Conservation (phyloP, 2,888 invertebrate species). For the Heliconius ismenius region DNA sequence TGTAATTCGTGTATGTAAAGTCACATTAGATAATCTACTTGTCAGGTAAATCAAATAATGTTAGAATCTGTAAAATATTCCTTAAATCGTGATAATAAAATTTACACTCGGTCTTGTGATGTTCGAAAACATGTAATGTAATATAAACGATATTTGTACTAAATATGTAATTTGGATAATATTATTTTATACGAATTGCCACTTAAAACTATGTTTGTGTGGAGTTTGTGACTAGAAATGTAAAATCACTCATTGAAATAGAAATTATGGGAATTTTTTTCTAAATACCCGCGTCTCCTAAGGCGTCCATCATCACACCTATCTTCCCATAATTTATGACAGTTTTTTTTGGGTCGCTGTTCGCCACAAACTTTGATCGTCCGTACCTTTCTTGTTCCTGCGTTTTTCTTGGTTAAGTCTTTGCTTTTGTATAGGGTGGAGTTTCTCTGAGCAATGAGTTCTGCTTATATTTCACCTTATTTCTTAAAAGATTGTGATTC, state of each 20-base stretch:
- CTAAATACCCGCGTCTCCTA: neutral
- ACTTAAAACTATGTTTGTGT: neutral
- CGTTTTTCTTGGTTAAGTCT: too few relatives aligned
- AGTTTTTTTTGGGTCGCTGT: neutral
- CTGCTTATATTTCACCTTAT: neutral
- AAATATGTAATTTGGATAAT: neutral
- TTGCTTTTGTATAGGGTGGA: too few relatives aligned
- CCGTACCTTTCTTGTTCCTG: too few relatives aligned
- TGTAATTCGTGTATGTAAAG: neutral
- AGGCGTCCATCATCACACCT: neutral
- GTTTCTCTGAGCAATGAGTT: neutral
- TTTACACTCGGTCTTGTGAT: constrained; percentile 23
- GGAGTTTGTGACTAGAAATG: neutral
- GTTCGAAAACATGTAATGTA: neutral
- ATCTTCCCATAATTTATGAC: neutral
- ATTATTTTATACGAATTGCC: neutral
- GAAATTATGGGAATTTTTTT: neutral
- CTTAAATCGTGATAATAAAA: constrained; percentile 28
- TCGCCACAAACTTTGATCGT: too few relatives aligned
- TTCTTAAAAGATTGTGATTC: neutral
- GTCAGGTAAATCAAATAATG: constrained; percentile 15
- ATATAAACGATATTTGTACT: neutral
- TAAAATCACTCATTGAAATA: neutral
- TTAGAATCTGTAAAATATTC: constrained; percentile 1
- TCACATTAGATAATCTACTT: neutral